A percentile compares a stretch with the other conserved stretches of the same genome.
These are phyloP conservation scores for Neoarius graeffei DNA, from an alignment of 2,113 vertebrate species.

Conservation along the genomic window DNA sequence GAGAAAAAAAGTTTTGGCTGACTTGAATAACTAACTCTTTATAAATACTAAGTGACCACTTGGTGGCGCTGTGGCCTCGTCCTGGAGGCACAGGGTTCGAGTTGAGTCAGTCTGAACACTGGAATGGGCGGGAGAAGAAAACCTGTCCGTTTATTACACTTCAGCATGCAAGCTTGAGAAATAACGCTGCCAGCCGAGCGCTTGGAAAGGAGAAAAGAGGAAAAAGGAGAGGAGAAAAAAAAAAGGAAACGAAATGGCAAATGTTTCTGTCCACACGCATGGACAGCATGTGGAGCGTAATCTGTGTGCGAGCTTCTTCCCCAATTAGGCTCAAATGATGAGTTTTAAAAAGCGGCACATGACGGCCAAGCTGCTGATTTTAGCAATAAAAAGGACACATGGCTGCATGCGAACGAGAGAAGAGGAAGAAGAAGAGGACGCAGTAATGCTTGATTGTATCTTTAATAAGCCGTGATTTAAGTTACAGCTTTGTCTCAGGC, in stretches of 20 bases:
- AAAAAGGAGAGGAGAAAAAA: not conserved
- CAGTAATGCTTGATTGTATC: not conserved
- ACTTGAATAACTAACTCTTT: slow-evolving; percentile 5
- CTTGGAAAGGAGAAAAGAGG: slow-evolving; percentile 8
- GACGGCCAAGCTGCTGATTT: slow-evolving; percentile 36
- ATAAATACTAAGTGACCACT: not conserved
- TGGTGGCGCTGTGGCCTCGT: slow-evolving; percentile 44
- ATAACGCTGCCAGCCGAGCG: slow-evolving; percentile 20
- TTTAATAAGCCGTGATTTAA: not conserved
- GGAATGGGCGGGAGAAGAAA: not conserved
- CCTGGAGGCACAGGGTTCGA: not conserved
- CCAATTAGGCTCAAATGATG: slow-evolving; percentile 47
- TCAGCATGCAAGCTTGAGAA: slow-evolving; percentile 42
- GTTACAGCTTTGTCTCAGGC: not conserved
- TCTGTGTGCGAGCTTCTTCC: slow-evolving; percentile 28
- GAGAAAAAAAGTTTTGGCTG: not conserved
- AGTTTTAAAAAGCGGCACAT: slow-evolving; percentile 34
- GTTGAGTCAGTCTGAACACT: not conserved
- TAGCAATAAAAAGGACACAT: slow-evolving; percentile 20
- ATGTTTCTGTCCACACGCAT: slow-evolving; percentile 25
- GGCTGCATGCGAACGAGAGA: not conserved
- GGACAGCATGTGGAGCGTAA: slow-evolving; percentile 23
- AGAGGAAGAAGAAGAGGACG: not conserved
- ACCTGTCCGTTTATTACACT: slow-evolving; percentile 40
- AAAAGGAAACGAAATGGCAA: slow-evolving; percentile 1